These are phyloP conservation scores for Coelinius sp. DNA, from an alignment of 2,888 invertebrate genomes.

Conservation along the genomic window DNA sequence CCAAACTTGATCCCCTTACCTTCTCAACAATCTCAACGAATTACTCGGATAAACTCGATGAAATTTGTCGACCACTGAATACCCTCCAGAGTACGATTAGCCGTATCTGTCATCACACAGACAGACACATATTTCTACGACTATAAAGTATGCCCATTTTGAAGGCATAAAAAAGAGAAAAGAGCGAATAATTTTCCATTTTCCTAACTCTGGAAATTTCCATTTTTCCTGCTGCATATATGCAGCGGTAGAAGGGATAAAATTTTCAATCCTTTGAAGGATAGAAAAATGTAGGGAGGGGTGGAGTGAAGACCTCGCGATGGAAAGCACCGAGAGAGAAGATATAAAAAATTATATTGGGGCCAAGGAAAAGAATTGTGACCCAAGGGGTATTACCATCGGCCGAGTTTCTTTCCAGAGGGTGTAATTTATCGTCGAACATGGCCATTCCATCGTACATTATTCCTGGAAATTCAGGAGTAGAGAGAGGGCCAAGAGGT, in stretches of 20 bases:
- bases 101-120: constrained; percentile 1
- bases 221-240: constrained; percentile 22
- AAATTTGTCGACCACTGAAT: background rate
- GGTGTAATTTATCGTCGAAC: constrained; percentile 29
- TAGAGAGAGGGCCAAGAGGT: too few species aligned
- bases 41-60: background rate
- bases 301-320: background rate
- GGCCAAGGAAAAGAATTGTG: constrained; percentile 8
- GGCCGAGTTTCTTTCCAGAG: constrained; percentile 18
- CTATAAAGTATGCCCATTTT: background rate
- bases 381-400: constrained; percentile 20
- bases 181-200: constrained; percentile 31
- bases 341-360: constrained; percentile 34
- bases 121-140: background rate
- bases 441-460: constrained; percentile 21
- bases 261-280: constrained; percentile 32
- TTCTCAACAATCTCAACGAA: background rate
- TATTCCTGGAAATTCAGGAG: constrained; percentile 20
- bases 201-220: constrained; percentile 21
- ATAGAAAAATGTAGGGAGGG: constrained; percentile 37
- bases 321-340: constrained; percentile 3
- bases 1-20: constrained; percentile 35
- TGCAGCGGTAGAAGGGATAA: constrained; percentile 26
- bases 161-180: background rate
- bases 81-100: background rate